phyloP scores from a whole-genome alignment of 2,888 invertebrate species.

The Ramazzottius varieornatus region DNA sequence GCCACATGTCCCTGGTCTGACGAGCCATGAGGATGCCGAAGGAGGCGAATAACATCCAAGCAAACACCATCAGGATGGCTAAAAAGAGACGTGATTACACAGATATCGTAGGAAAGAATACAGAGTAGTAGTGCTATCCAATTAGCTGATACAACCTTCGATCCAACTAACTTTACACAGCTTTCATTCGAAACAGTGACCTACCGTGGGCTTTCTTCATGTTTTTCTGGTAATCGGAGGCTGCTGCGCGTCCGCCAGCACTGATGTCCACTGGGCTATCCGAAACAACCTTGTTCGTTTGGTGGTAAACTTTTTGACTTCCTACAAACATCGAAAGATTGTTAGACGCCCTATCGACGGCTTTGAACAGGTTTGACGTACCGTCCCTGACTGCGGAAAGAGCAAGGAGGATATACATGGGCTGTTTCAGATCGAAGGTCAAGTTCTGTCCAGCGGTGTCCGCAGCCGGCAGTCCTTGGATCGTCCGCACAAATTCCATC shows the following conservation, averaged over 20 bases:
- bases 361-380: neutral
- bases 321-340: too few species aligned
- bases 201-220: too few species aligned
- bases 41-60: neutral
- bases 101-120: neutral
- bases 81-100: neutral
- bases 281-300: too few species aligned
- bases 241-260: too few species aligned
- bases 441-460: neutral
- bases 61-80: neutral
- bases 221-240: too few species aligned
- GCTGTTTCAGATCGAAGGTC: neutral
- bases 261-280: too few species aligned
- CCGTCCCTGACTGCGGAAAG: neutral
- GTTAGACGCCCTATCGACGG: neutral
- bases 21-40: neutral
- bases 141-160: too few species aligned
- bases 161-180: too few species aligned
- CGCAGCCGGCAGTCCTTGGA: neutral
- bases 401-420: neutral
- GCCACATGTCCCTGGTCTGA: neutral
- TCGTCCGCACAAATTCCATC: neutral
- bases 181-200: too few species aligned
- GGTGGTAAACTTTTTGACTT: too few species aligned
- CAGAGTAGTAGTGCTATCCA: too few species aligned